Conservation (phyloP, 2,888 invertebrate species). For the Falcaria lacertinaria region DNA sequence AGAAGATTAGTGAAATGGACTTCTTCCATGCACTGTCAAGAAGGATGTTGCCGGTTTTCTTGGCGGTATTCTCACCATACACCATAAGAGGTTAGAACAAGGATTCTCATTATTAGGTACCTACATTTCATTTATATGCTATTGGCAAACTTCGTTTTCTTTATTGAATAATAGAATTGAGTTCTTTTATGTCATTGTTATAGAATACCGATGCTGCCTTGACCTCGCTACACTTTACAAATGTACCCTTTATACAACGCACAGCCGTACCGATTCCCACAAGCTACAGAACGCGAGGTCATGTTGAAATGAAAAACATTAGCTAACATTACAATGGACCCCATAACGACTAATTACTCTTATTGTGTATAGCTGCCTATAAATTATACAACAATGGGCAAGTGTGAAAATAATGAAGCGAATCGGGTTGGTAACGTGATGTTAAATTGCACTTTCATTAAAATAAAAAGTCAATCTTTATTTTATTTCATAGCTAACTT, state of each 20-base stretch:
- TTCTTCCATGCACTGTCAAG: no score
- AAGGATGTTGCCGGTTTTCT: no score
- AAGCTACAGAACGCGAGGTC: slow-evolving; percentile 32
- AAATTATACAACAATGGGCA: slow-evolving; percentile 28
- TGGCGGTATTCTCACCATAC: no score
- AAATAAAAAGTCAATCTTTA: no score
- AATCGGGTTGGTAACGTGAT: neutral
- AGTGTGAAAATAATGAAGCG: neutral
- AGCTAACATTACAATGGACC: slow-evolving; percentile 38
- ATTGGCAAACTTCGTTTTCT: no score
- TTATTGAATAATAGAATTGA: no score
- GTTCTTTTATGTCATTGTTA: no score
- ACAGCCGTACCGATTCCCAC: slow-evolving; percentile 46
- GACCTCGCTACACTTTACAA: neutral
- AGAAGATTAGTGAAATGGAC: no score
- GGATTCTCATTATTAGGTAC: no score
- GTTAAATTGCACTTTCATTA: neutral
- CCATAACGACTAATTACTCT: slow-evolving; percentile 29
- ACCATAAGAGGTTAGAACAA: no score
- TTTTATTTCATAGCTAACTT: no score
- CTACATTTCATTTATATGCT: no score
- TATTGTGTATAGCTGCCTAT: slow-evolving; percentile 6
- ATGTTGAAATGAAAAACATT: slow-evolving; percentile 45
- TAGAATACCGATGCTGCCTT: neutral
- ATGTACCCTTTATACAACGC: slow-evolving; percentile 10